phyloP scores from a whole-genome alignment of 2,797 vertebrate species.

The Urophycis tenuis region DNA sequence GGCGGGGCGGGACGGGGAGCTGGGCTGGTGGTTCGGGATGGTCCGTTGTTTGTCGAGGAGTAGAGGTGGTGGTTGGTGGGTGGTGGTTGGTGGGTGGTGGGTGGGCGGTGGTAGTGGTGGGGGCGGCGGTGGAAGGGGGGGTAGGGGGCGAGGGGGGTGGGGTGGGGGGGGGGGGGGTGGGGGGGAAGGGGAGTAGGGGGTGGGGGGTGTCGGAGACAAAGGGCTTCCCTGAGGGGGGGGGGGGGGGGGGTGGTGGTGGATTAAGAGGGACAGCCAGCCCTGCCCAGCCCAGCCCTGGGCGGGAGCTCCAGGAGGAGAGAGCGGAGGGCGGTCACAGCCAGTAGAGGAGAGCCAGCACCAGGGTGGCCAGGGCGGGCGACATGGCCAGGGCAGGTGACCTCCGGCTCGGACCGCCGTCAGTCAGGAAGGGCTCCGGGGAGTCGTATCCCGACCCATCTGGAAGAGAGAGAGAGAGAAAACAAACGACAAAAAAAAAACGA shows the following conservation, averaged over 20 bases:
- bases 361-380: conserved; percentile 46
- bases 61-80: conserved; percentile 43
- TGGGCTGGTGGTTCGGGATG: conserved; percentile 56
- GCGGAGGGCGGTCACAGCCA: conserved; percentile 55
- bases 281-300: conserved; percentile 50
- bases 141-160: conserved; percentile 52
- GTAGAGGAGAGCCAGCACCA: conserved; percentile 58
- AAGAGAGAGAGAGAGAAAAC: conserved; percentile 41
- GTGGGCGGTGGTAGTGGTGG: conserved; percentile 22
- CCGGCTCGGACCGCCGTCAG: conserved; percentile 78
- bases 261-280: conserved; percentile 66
- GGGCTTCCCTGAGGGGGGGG: conserved; percentile 71
- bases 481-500: conserved; percentile 53
- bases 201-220: conserved; percentile 44
- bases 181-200: neutral
- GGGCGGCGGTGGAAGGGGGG: conserved; percentile 45
- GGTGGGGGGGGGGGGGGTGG: conserved; percentile 12
- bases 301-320: conserved; percentile 47
- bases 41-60: neutral
- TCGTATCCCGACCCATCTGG: conserved; percentile 91
- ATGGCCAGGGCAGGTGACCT: conserved; percentile 47
- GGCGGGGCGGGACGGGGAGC: conserved; percentile 41
- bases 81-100: no score
- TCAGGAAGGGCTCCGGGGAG: conserved; percentile 93
- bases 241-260: conserved; percentile 48